Base-by-base conservation (phyloP, 2,797 vertebrate genomes). In the Ctenopoma multispine region DNA sequence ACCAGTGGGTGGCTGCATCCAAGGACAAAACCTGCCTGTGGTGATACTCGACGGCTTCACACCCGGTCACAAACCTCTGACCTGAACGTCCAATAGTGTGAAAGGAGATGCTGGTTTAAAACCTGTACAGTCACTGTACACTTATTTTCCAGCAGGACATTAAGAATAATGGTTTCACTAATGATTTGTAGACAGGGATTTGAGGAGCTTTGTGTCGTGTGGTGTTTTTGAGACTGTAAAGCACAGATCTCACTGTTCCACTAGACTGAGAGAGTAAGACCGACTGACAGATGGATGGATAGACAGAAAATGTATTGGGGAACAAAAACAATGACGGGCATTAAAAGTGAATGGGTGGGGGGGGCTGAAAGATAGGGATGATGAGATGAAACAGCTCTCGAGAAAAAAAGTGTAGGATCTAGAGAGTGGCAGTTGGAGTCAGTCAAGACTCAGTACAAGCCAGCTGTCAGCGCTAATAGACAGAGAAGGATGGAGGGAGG, bases 381-480 rank as follows among this genome's bases (percentile, higher is more conserved):
- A 69, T 57, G 75, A 69, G 56, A 77, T 69, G 53, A 69, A 77
- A 69, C 68, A 27, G 41, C 34, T 5, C 41, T 34, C 29, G 34
- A 58, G 47, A 24, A 24, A 20, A 24, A 49, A n/a, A 31, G 15
- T 41, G 58, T 23, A 7, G 63, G 13, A 59, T 54, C 0, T 5
- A 1, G 44, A 62, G 49, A 65, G 77, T 53, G 67, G 58, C 69
- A 72, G 81, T 48, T 8, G 63, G 67, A 63, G 56, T 64, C 80
- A 72, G 69, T 75, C 77, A 62, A 75, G 66, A 62, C 48, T 83
- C 6, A 1, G 57, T 78, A 87, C 82, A 85, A 81, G 79, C 69
- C 43, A 7, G 77, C 88, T 90, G 92, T 90, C 91, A 90, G 74
- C 1, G 74, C 82, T 91, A 91, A 92, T 89, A 91, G 87, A 86